Percentiles rank a stretch among this genome's conserved stretches.
These are phyloP conservation scores for Rhabdomys dilectus DNA, from an alignment of 2,113 vertebrate species.

Conservation along the genomic window DNA sequence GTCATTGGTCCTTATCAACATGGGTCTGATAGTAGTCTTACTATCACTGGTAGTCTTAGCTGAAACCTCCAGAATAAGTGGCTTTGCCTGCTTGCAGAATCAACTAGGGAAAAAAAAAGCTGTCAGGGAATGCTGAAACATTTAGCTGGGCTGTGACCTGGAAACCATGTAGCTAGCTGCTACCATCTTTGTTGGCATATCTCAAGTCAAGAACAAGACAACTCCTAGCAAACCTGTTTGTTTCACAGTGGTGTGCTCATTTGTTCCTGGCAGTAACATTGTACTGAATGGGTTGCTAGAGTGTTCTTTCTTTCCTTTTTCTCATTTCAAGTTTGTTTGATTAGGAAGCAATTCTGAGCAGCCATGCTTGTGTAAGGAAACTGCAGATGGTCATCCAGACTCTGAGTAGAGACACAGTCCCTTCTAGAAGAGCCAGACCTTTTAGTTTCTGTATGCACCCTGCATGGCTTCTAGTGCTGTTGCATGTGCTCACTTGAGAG, in stretches of 20 bases:
- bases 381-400: slow-evolving; percentile 47
- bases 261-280: slow-evolving; percentile 45
- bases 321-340: slow-evolving; percentile 66
- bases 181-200: slow-evolving; percentile 65
- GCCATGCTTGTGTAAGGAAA: slow-evolving; percentile 59
- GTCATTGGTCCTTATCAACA: neutral
- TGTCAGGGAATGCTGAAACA: slow-evolving; percentile 7
- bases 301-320: slow-evolving; percentile 72
- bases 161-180: neutral
- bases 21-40: neutral
- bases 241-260: slow-evolving; percentile 74
- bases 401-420: neutral
- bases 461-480: neutral
- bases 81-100: neutral
- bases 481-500: neutral
- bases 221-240: neutral
- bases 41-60: neutral
- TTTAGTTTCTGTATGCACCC: neutral
- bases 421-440: neutral
- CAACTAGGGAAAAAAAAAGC: neutral
- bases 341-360: slow-evolving; percentile 81
- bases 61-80: neutral
- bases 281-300: slow-evolving; percentile 77
- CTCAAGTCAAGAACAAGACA: slow-evolving; percentile 47
- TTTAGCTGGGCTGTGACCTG: slow-evolving; percentile 1